These are phyloP conservation scores for Oscheius sp. DNA, from an alignment of 2,888 invertebrate species.

Conservation along the genomic window DNA sequence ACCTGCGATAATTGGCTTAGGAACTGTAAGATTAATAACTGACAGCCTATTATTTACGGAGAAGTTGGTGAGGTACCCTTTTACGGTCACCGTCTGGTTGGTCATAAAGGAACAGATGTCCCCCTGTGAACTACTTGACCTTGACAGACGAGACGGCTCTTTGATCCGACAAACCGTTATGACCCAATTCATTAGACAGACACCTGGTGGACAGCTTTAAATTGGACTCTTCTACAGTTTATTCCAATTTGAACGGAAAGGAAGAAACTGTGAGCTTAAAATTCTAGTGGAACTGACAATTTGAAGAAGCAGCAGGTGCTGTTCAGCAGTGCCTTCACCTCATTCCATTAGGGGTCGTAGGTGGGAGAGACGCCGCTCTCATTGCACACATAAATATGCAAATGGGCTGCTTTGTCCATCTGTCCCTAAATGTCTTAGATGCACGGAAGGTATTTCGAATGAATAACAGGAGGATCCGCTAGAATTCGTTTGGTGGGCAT, in stretches of 20 bases:
- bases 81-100: constrained; percentile 8
- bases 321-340: constrained; percentile 3
- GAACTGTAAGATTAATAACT: constrained; percentile 12
- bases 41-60: constrained; percentile 25
- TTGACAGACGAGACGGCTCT: not conserved
- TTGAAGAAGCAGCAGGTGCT: constrained; percentile 26
- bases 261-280: no score
- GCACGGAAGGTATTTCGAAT: constrained; percentile 37
- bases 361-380: constrained; percentile 36
- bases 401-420: constrained; percentile 39
- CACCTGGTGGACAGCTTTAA: not conserved
- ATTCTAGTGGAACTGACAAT: not conserved
- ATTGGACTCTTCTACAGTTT: not conserved
- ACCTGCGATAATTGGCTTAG: constrained; percentile 29
- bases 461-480: constrained; percentile 20
- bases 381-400: constrained; percentile 39
- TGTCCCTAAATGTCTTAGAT: constrained; percentile 33
- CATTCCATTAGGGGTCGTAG: constrained; percentile 36
- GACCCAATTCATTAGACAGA: constrained; percentile 23
- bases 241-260: no score
- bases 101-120: constrained; percentile 20
- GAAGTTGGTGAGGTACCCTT: not conserved
- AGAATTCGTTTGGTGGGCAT: not conserved
- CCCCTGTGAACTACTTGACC: constrained; percentile 3
- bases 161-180: constrained; percentile 28